Base-by-base conservation (phyloP, 2,888 invertebrate species). In the Melitaea athalia region DNA sequence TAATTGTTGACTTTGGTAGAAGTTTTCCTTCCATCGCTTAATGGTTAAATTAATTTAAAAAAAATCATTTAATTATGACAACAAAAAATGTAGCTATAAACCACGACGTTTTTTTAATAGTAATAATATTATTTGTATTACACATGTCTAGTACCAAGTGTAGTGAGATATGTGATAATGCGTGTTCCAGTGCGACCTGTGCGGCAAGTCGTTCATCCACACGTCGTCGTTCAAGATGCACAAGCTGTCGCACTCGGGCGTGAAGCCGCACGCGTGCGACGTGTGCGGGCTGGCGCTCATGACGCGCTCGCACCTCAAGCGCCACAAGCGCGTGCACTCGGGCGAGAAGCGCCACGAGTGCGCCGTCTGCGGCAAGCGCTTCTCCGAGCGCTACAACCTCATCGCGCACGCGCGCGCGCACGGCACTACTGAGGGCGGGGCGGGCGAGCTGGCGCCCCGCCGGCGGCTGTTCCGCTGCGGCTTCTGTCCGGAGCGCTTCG, bases 171-270 rank as follows among this genome's bases (percentile, higher is more conserved):
- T 38, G 38, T 12, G 17, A 12, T 10, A 24, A 3, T 12, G 52
- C 12, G 0, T 8, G 49, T 31, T 78, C 7, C 90, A 94, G 88
- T 95, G 94, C 82, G 94, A 94, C 81, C 83, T 93, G 72, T 95
- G 94, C 86, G 94, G 94, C 76, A 94, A 94, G 85, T 93, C 94
- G 72, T 95, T 94, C 85, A 92, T 95, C 78, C 95, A 95, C 91
- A 95, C 95, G 79, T 94, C 95, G 53, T 95, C 95, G 55, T 95
- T 95, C 87, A 94, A 94, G 83, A 94, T 95, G 93, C 95, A 95
- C 86, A 94, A 93, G 82, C 84, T 95, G 80, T 94, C 94, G 43
- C 95, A 95, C 86, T 92, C 93, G 55, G 95, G 94, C 71, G 84
- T 93, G 74, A 94, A 94, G 85, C 92, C 94, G 68, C 94, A 94